These are phyloP conservation scores for Anas bahamensis DNA, from an alignment of 2,797 vertebrate species.

Conservation along the genomic window DNA sequence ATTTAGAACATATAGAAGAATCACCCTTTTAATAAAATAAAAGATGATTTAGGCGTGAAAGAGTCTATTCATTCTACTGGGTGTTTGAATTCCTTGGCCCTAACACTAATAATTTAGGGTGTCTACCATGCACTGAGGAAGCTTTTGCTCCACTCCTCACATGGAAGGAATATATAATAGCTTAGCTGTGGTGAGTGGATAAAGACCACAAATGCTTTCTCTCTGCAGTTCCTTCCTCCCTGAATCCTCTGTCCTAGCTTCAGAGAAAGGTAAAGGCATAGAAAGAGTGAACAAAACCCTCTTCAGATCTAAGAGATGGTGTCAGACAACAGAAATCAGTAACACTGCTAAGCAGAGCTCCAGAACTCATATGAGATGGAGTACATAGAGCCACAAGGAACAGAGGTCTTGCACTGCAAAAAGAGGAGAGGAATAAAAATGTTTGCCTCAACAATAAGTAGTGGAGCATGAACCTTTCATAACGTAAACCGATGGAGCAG, in stretches of 20 bases:
- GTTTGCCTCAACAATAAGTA: background rate
- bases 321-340: background rate
- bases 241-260: background rate
- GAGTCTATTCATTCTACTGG: background rate
- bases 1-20: conserved; percentile 12
- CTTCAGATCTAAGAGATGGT: background rate
- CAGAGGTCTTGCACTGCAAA: background rate
- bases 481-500: background rate
- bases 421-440: background rate
- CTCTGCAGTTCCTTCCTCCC: background rate
- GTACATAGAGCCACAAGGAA: background rate
- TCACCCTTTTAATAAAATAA: background rate
- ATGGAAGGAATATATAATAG: background rate
- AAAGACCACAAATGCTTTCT: background rate
- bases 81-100: background rate
- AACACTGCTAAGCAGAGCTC: background rate
- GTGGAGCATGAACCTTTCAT: background rate
- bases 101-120: background rate
- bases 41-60: background rate
- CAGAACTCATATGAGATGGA: background rate
- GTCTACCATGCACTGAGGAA: background rate
- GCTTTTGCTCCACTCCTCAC: background rate
- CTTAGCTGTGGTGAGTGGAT: background rate
- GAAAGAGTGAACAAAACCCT: background rate
- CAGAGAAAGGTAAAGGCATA: background rate